Base-by-base conservation (phyloP, 1,140 invertebrate genomes). In the Battus philenor region DNA sequence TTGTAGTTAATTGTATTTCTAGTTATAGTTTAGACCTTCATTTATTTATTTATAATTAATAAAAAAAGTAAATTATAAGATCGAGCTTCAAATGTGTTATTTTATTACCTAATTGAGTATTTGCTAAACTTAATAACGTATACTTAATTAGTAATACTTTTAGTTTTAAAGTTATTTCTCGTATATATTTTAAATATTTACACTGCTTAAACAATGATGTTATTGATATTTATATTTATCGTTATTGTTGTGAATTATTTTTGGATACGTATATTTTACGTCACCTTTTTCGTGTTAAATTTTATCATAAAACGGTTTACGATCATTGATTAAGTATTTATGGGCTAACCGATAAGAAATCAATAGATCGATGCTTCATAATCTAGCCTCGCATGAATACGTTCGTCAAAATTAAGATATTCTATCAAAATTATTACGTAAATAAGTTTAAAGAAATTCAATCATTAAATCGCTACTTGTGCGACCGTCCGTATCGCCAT, bases 401-500 rank as follows among this genome's bases (percentile, higher is more conserved):
- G 52, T 83, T 83, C 72, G 31, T 68, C 70, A 70, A 77, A 78
- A 81, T 78, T 70, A 70, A 75, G 54, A 55, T 69, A 63, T 68
- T 68, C 44, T 70, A 72, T 63, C 70, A 50, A 77, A 81, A 73
- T 72, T 78, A 67, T 75, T 69, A 66, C 47, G 53, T 70, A 73
- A 70, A 36, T 78, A 82, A 71, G 66, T 82, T 80, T 68, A 70
- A 45, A 44, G 9, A 41, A 41, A 22, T 73, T 72, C 51, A 50
- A 68, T 60, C 62, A 68, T 70, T 63, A 59, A 65, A 84, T 80
- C 80, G 78, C 78, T 75, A 59, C 46, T 57, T 75, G 52, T 72
- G 81, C 78, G 81, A 81, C 81, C 81, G 81, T 85, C 81, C 81
- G 76, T 65, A 70, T 75, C 76, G 81, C 78, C 81, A 85, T 85